Evolutionary conservation across 2,113 vertebrate genomes (phyloP).

Genomic region (Toxotes jaculatrix): DNA sequence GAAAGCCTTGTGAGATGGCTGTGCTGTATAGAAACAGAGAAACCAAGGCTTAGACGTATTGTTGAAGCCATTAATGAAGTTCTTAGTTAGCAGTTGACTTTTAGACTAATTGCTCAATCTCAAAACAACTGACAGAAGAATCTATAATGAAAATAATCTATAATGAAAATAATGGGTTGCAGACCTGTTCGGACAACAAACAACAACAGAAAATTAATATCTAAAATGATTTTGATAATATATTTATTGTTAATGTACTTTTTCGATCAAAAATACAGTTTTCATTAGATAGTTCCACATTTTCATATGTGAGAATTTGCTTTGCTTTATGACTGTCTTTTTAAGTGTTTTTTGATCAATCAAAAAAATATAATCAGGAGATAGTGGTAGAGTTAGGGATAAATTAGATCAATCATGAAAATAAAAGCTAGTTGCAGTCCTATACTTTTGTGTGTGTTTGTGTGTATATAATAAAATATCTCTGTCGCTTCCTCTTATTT

Average conservation of each 20-base stretch:
- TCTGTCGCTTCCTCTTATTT: neutral
- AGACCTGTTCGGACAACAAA: neutral
- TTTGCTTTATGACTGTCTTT: neutral
- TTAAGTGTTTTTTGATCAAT: neutral
- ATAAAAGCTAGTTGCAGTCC: too few species aligned
- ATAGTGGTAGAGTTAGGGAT: too few species aligned
- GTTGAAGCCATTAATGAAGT: neutral
- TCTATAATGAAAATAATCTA: neutral
- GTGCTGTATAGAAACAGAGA: neutral
- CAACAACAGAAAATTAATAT: too few species aligned
- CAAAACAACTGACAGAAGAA: neutral
- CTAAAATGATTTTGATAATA: neutral
- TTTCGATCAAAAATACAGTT: neutral
- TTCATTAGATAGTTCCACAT: neutral
- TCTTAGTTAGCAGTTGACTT: neutral
- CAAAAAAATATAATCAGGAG: neutral
- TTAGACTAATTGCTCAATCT: neutral
- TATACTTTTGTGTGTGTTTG: neutral
- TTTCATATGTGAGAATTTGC: neutral
- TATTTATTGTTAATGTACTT: neutral
- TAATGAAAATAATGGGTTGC: neutral
- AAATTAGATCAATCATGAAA: too few species aligned
- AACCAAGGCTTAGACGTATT: neutral
- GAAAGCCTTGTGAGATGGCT: neutral
- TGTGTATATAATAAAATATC: too few species aligned